These are phyloP conservation scores for Galaxias olidus DNA, from an alignment of 2,797 vertebrate species.

Conservation along the genomic window DNA sequence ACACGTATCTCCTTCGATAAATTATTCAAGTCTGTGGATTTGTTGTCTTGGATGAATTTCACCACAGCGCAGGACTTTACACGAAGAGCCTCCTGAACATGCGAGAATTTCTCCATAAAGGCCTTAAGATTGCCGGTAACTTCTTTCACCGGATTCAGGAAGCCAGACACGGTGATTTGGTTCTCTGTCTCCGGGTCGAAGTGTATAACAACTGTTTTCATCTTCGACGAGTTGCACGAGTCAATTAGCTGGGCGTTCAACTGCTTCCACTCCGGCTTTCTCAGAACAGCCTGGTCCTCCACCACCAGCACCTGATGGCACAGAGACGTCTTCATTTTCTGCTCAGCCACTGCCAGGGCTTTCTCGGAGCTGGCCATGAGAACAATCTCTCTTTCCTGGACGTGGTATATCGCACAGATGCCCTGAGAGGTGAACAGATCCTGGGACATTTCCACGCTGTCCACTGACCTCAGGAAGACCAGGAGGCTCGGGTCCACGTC, in stretches of 20 bases:
- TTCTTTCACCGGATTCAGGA: slow-evolving; percentile 64
- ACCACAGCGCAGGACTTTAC: slow-evolving; percentile 55
- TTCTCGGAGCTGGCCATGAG: slow-evolving; percentile 63
- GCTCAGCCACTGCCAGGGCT: slow-evolving; percentile 70
- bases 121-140: slow-evolving; percentile 50
- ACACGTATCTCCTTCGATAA: slow-evolving; percentile 58
- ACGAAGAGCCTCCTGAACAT: slow-evolving; percentile 56
- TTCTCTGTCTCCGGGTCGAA: slow-evolving; percentile 18
- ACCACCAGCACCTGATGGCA: slow-evolving; percentile 49
- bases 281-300: slow-evolving; percentile 64
- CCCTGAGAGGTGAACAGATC: slow-evolving; percentile 73
- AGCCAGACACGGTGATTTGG: slow-evolving; percentile 73
- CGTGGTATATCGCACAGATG: slow-evolving; percentile 70
- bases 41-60: slow-evolving; percentile 73
- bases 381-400: slow-evolving; percentile 52
- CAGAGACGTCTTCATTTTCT: slow-evolving; percentile 63
- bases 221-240: slow-evolving; percentile 52
- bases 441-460: slow-evolving; percentile 67
- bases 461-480: slow-evolving; percentile 68
- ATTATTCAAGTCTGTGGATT: slow-evolving; percentile 32
- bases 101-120: slow-evolving; percentile 71
- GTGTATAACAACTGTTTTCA: slow-evolving; percentile 53
- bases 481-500: slow-evolving; percentile 55
- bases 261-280: slow-evolving; percentile 64
- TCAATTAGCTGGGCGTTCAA: slow-evolving; percentile 51